Conservation (phyloP, 2,797 vertebrate species). For the Calcarius lapponicus region DNA sequence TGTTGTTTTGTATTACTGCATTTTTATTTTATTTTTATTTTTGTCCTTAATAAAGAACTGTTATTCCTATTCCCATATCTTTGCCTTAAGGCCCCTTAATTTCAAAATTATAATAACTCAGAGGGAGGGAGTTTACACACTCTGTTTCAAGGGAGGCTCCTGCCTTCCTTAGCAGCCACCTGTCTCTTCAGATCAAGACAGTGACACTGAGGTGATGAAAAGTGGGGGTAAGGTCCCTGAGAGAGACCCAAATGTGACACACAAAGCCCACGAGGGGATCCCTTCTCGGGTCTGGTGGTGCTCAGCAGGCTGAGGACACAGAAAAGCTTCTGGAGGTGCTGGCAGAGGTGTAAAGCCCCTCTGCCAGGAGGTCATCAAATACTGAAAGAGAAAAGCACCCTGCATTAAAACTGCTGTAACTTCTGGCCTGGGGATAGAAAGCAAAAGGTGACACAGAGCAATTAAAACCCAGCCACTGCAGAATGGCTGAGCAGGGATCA, state of each 20-base stretch:
- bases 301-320: background rate
- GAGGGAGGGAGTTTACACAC: background rate
- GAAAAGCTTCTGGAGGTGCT: background rate
- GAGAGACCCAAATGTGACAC: background rate
- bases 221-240: background rate
- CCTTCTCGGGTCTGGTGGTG: background rate
- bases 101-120: background rate
- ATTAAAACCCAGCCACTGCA: background rate
- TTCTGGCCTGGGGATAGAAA: background rate
- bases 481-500: background rate
- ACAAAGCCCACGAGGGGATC: background rate
- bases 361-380: background rate
- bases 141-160: background rate
- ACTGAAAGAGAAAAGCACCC: background rate
- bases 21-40: background rate
- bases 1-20: background rate
- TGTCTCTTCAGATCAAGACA: background rate
- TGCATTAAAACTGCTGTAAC: fast-evolving
- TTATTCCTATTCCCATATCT: background rate
- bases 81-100: background rate
- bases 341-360: background rate
- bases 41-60: background rate
- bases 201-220: background rate
- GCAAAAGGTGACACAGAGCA: background rate
- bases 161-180: background rate